These are phyloP conservation scores for Esperia sulphurella DNA, from an alignment of 2,888 invertebrate species.

Conservation along the genomic window DNA sequence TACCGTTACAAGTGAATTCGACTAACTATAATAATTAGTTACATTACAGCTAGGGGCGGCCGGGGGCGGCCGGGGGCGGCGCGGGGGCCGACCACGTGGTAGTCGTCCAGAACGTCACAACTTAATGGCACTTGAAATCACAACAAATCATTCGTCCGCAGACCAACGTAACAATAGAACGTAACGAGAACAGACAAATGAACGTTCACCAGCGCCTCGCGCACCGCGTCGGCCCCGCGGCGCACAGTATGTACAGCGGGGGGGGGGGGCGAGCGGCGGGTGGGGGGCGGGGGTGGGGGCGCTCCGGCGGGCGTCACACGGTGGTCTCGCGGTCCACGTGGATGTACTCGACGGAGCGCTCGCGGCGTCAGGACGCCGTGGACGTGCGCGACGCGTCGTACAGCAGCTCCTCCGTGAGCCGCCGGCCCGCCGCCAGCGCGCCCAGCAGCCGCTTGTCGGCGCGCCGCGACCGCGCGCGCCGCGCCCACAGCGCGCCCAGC, in stretches of 20 bases:
- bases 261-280: background rate
- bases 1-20: background rate
- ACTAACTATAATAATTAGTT: background rate
- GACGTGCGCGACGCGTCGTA: conserved; percentile 80
- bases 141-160: conserved; percentile 10
- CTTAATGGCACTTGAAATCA: conserved; percentile 10
- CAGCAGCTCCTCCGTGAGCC: conserved; percentile 85
- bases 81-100: conserved; percentile 10
- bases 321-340: conserved; percentile 96
- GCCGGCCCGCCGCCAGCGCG: conserved; percentile 79
- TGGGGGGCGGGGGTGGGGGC: conserved; percentile 13
- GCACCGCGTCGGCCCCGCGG: background rate
- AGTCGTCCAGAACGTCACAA: conserved; percentile 1
- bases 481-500: conserved; percentile 69
- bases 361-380: conserved; percentile 91
- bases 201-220: conserved; percentile 13
- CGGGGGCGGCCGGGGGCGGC: conserved; percentile 9
- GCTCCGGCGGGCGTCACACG: conserved; percentile 83
- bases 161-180: conserved; percentile 15
- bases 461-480: conserved; percentile 69
- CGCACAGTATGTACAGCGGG: background rate
- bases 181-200: conserved; percentile 16
- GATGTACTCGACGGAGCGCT: conserved; percentile 94
- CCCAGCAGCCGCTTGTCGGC: conserved; percentile 81
- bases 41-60: background rate